Evolutionary conservation across 2,113 vertebrate species (phyloP).

Genomic region (Alethe diademata): DNA sequence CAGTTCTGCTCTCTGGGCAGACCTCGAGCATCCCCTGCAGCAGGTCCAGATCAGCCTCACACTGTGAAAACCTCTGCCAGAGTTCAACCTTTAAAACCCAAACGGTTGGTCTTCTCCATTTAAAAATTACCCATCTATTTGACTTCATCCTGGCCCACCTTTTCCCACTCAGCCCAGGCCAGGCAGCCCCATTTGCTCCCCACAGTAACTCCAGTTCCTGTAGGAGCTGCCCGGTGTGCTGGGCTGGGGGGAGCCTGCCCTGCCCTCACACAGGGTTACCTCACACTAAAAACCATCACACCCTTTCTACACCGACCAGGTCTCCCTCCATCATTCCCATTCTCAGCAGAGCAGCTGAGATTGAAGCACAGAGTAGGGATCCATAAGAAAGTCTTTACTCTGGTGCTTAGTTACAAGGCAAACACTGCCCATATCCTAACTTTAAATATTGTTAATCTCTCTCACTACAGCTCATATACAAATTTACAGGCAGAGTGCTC

Average conservation of each 20-base stretch:
- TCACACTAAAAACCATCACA: neutral
- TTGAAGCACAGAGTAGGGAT: neutral
- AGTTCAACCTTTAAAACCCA: neutral
- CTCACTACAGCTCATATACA: neutral
- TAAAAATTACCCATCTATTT: neutral
- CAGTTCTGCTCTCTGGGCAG: neutral
- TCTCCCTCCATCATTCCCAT: neutral
- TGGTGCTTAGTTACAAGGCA: neutral
- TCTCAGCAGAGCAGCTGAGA: neutral
- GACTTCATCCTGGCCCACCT: neutral
- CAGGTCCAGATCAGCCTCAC: neutral
- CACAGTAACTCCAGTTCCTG: fast-evolving
- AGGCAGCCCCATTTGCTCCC: neutral
- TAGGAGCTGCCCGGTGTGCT: neutral
- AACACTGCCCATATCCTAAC: neutral
- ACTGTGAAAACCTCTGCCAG: neutral
- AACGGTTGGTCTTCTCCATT: neutral
- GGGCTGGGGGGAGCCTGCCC: neutral
- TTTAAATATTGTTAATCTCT: neutral
- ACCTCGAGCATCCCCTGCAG: neutral
- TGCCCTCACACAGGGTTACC: fast-evolving
- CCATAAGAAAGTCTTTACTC: neutral
- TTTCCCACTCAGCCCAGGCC: fast-evolving
- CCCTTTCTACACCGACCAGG: neutral
- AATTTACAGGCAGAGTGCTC: neutral